These are phyloP conservation scores for Drosophila dunni DNA, from an alignment of 1,140 invertebrate species.

Conservation along the genomic window DNA sequence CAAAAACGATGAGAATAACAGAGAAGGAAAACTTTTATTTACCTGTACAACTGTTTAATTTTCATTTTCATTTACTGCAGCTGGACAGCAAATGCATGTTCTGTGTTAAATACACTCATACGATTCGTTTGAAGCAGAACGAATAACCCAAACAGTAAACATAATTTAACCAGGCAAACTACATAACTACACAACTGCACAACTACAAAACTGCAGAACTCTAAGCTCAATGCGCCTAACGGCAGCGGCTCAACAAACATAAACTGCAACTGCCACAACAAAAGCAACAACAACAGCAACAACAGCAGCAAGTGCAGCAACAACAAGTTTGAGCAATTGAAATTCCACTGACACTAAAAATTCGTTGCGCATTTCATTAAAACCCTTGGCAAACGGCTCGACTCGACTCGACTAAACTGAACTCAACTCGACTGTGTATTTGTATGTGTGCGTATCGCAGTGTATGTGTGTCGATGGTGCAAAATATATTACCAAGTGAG, in stretches of 20 bases:
- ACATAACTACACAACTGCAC: conserved; percentile 41
- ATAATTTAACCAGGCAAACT: conserved; percentile 57
- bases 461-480: conserved; percentile 46
- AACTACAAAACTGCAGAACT: conserved; percentile 41
- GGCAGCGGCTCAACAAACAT: conserved; percentile 55
- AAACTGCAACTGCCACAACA: conserved; percentile 52
- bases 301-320: neutral
- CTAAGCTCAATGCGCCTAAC: conserved; percentile 16
- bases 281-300: conserved; percentile 32
- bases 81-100: conserved; percentile 10
- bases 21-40: conserved; percentile 7
- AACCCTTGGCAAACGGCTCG: conserved; percentile 53
- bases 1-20: neutral
- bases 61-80: conserved; percentile 33
- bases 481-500: conserved; percentile 51
- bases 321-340: conserved; percentile 66
- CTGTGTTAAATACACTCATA: conserved; percentile 34
- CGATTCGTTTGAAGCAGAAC: conserved; percentile 29
- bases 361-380: conserved; percentile 77
- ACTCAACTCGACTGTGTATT: conserved; percentile 28
- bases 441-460: conserved; percentile 7
- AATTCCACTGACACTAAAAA: conserved; percentile 75
- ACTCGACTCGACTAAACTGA: conserved; percentile 22
- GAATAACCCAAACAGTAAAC: conserved; percentile 54
- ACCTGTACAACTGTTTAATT: conserved; percentile 45